Percentiles rank a stretch among this genome's conserved stretches.
Evolutionary conservation across 1,140 invertebrate genomes (phyloP).

Genomic region (Phocides pigmalion): DNA sequence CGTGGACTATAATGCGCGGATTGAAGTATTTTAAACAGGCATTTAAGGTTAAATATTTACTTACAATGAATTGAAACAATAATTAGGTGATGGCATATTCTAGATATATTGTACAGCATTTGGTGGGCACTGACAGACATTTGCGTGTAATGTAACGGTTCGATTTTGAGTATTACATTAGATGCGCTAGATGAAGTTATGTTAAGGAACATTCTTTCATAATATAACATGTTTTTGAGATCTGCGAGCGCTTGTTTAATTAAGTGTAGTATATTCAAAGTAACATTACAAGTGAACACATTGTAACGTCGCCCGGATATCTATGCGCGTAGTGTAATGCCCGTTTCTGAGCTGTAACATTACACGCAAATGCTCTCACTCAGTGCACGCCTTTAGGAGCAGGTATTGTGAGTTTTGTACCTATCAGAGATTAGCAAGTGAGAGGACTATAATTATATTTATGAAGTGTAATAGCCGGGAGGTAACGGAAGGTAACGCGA

Average conservation of each 20-base stretch:
- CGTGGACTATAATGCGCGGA: too few species aligned
- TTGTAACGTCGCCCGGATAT: too few species aligned
- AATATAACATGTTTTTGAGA: background rate
- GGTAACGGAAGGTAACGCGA: slow-evolving; percentile 53
- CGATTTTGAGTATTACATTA: background rate
- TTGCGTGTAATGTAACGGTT: background rate
- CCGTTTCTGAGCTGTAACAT: background rate
- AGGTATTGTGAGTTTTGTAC: slow-evolving; percentile 41
- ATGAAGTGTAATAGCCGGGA: slow-evolving; percentile 61
- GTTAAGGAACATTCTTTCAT: background rate
- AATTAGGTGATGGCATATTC: slow-evolving; percentile 61
- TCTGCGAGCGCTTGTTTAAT: background rate
- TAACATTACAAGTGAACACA: too few species aligned
- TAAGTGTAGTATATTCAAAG: too few species aligned
- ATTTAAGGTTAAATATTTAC: slow-evolving; percentile 37
- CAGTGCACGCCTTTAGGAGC: background rate
- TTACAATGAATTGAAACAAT: slow-evolving; percentile 58
- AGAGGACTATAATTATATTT: slow-evolving; percentile 75
- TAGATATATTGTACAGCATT: slow-evolving; percentile 74
- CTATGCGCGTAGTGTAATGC: too few species aligned
- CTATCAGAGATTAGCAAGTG: slow-evolving; percentile 68
- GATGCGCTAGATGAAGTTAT: too few species aligned
- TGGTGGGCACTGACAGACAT: slow-evolving; percentile 29
- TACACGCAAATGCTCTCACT: background rate
- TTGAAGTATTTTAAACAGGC: background rate